Conservation (phyloP, 23 tunicate species). For the Styela clava region DNA sequence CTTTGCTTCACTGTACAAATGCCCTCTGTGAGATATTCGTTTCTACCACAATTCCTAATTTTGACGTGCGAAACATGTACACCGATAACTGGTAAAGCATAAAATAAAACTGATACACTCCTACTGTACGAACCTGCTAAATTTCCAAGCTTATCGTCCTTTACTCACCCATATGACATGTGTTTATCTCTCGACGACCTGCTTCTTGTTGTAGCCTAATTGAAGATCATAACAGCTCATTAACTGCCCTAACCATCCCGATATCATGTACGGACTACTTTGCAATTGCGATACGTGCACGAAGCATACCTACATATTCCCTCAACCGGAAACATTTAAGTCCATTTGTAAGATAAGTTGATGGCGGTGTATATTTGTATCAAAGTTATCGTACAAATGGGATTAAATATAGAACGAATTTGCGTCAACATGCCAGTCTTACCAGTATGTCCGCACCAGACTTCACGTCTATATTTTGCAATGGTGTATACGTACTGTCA, state of each 20-base stretch:
- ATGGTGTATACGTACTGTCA: not conserved
- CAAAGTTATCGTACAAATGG: not conserved
- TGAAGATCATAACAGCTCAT: constrained; percentile 38
- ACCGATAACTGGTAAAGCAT: not conserved
- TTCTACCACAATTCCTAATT: too few species aligned
- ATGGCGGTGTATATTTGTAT: not conserved
- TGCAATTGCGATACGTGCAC: not conserved
- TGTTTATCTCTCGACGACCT: constrained; percentile 24
- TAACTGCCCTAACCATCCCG: constrained; percentile 8
- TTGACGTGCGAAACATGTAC: too few species aligned
- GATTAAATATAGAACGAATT: not conserved
- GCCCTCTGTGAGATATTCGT: too few species aligned
- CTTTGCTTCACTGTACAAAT: too few species aligned
- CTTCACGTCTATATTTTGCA: constrained; percentile 21
- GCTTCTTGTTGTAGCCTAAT: constrained; percentile 26
- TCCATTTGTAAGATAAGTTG: not conserved
- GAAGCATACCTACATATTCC: not conserved
- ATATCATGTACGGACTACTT: not conserved
- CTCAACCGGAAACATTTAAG: not conserved
- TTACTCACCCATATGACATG: constrained; percentile 23
- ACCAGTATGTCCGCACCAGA: not conserved
- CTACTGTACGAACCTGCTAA: not conserved
- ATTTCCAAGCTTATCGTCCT: constrained; percentile 17
- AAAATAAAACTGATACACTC: not conserved
- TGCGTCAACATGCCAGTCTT: not conserved